Evolutionary conservation across 2,113 vertebrate species (phyloP).

Genomic region (Aegotheles bennettii): DNA sequence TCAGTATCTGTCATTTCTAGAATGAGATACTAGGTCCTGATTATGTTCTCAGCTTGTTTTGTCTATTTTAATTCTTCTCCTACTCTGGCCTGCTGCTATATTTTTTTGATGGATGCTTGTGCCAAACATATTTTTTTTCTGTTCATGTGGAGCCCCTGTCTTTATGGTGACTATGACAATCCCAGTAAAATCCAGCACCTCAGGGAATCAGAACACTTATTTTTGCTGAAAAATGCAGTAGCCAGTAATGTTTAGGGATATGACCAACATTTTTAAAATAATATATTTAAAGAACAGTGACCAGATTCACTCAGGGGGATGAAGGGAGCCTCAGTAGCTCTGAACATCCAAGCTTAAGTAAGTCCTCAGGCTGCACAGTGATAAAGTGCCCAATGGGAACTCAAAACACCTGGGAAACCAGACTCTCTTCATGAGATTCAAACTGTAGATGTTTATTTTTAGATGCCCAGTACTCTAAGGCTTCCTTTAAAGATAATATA

Average conservation of each 20-base stretch:
- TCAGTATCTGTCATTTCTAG: not conserved
- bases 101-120: not conserved
- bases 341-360: not conserved
- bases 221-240: not conserved
- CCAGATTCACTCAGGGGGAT: not conserved
- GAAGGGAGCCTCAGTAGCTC: not conserved
- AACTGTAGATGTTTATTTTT: not conserved
- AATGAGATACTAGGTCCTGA: not conserved
- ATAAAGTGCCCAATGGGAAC: not conserved
- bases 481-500: not conserved
- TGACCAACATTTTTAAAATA: not conserved
- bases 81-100: not conserved
- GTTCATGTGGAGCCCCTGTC: accelerated
- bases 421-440: not conserved
- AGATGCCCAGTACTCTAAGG: not conserved
- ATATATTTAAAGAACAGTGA: not conserved
- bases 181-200: not conserved
- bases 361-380: not conserved
- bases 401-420: not conserved
- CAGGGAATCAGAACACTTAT: not conserved
- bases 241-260: not conserved
- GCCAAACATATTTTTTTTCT: not conserved
- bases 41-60: not conserved
- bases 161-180: not conserved
- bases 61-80: not conserved